Evolutionary conservation across 2,797 vertebrate genomes (phyloP).

Genomic region (Cryptoprocta ferox): DNA sequence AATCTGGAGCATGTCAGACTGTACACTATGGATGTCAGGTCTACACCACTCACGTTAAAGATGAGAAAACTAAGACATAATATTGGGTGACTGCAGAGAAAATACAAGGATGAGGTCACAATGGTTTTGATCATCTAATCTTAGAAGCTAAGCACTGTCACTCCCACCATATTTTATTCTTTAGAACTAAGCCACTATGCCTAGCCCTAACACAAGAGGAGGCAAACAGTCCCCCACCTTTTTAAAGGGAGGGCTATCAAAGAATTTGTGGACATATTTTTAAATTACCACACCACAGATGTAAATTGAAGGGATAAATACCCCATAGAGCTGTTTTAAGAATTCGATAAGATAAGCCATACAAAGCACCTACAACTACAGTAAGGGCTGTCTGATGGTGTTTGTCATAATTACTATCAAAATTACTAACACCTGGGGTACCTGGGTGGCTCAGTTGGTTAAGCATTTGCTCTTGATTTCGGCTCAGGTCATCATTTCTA

Average conservation of each 20-base stretch:
- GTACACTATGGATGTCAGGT: background rate
- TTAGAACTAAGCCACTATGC: background rate
- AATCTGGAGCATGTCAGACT: background rate
- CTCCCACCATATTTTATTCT: background rate
- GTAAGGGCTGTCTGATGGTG: background rate
- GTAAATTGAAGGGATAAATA: background rate
- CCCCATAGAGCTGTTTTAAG: background rate
- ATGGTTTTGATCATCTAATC: background rate
- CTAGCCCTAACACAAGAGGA: background rate
- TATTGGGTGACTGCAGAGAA: background rate
- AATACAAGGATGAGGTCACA: background rate
- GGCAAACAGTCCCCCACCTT: background rate
- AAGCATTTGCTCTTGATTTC: too few relatives aligned
- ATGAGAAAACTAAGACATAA: background rate
- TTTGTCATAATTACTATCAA: background rate
- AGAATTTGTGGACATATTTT: background rate
- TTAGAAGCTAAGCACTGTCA: background rate
- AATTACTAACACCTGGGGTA: background rate
- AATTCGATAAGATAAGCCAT: background rate
- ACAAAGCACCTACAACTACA: background rate
- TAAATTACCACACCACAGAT: constrained; percentile 10
- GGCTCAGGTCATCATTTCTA: too few relatives aligned
- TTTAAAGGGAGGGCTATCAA: background rate
- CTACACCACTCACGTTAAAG: background rate
- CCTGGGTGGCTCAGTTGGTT: too few relatives aligned